Evolutionary conservation across 1,140 invertebrate genomes (phyloP), one percentile per base, ranked within the genome.

Genomic region (Euwallacea similis): DNA sequence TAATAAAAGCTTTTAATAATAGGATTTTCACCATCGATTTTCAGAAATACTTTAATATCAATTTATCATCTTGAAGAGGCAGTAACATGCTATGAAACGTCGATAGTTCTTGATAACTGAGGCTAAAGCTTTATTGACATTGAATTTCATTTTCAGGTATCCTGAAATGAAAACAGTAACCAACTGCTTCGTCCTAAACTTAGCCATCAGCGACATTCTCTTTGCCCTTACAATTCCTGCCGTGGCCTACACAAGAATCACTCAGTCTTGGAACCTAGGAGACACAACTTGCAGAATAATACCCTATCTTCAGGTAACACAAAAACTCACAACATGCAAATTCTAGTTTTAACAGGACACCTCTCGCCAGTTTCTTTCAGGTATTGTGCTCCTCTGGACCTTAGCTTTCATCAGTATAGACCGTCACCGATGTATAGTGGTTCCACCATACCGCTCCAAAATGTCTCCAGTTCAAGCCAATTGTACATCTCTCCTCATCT

Each of bases 111-210:
- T 50, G 46, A 13, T 13, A 50, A 50, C 46, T 11, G 6, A 10
- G 13, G n/a, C n/a, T n/a, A n/a, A n/a, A n/a, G n/a, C n/a, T n/a
- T n/a, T n/a, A 50, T 2, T 50, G 46, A 50, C 3, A 50, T 33
- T 33, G 13, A 50, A 10, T 50, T 50, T 50, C 2, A 11, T 50
- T 78, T 76, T 80, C 68, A 84, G 83, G 15, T 85, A 89, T 79
- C 86, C 86, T 72, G 86, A 89, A 73, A 90, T 92, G 87, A 82
- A 88, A 70, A 91, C 90, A 7, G 89, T 92, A 55, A 91, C 90
- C 58, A 92, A 92, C 79, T 86, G 89, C 73, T 91, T 91, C 78
- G 84, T 92, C 15, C 83, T 91, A 47, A 92, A 92, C 79, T 82
- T 92, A 74, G 86, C 88, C 2, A 83, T 87, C 10, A 87, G 88